Base-by-base conservation (phyloP, 2,113 vertebrate species). In the Datnioides undecimradiatus region DNA sequence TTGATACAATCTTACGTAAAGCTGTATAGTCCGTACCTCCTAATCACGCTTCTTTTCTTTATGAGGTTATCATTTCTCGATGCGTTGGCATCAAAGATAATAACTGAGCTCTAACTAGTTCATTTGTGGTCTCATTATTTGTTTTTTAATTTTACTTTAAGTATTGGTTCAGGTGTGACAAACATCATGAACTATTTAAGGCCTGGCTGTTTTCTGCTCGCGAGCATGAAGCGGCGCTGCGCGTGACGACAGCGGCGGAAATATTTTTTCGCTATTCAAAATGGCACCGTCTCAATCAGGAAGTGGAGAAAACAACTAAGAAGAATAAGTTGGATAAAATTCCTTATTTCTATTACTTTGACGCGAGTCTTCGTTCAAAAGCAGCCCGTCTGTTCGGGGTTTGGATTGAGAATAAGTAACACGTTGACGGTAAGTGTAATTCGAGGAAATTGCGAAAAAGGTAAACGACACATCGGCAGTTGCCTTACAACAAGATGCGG, bases 261-360 rank as follows among this genome's bases (percentile, higher is more conserved):
- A 93, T 90, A 91, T 93, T 91, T 88, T 87, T 84, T 92, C 90
- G 85, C 86, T 91, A 76, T 94, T 95, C 93, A 95, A 95, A 93
- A 95, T 95, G 95, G 94, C 93, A 90, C 82, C 94, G 88, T 90
- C 87, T 92, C 72, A 91, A 93, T 92, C 90, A 93, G 92, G 93
- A 94, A 93, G 91, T 94, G 87, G 75, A 73, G 87, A 87, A 92
- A 91, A 92, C 84, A 93, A 87, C 83, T 92, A 87, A 76, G 86
- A 82, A 82, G 84, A 92, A 90, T 87, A 93, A 91, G 90, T 91
- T 90, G 90, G 90, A 90, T 90, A 91, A 87, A 90, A 88, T 64
- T 54, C 78, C 51, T 33, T 0, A 45, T 90, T 77, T 49, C 65
- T 14, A 58, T 63, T 59, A 48, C 66, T 91, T 89, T 74, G 81